Base-by-base conservation (phyloP, 2,113 vertebrate species). In the Cryptotis parvus region DNA sequence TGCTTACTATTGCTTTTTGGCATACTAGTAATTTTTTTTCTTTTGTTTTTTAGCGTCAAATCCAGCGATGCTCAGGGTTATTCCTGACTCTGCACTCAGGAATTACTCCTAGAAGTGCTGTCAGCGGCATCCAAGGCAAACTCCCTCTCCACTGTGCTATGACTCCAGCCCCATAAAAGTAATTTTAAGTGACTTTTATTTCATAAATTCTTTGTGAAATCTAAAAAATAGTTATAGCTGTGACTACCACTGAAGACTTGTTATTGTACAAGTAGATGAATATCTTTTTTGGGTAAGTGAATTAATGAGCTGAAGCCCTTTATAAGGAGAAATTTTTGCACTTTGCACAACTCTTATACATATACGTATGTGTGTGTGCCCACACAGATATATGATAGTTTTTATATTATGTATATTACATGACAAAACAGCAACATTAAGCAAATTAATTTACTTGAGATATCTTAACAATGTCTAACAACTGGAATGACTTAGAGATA, bases 161-260 rank as follows among this genome's bases (percentile, higher is more conserved):
- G n/a, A n/a, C n/a, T n/a, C n/a, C n/a, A n/a, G n/a, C n/a, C n/a
- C n/a, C 26, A 63, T n/a, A 89, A 89, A 31, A 22, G 6, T 37
- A 86, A 87, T 83, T 79, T 94, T 96, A 89, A 39, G 29, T 35
- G 6, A 14, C 1, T 75, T 96, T 93, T 37, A 20, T 92, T 96
- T 94, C 52, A 76, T 24, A 45, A 78, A 26, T 88, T 4, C 76
- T 92, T 1, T 84, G 2, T 78, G 55, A 49, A 76, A 26, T 96
- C 33, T 95, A 58, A 49, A 81, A 43, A 29, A 43, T 92, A 49
- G 4, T 8, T 52, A 1, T 80, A 52, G 5, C 9, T 52, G 1
- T 79, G 92, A 35, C 4, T 85, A 90, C 74, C 2, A 24, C 2
- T 2, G 94, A 26, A 43, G 95, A 63, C 94, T 76, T 76, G 31